phyloP scores from a whole-genome alignment of 2,888 invertebrate genomes.

The Eupeodes latifasciatus region DNA sequence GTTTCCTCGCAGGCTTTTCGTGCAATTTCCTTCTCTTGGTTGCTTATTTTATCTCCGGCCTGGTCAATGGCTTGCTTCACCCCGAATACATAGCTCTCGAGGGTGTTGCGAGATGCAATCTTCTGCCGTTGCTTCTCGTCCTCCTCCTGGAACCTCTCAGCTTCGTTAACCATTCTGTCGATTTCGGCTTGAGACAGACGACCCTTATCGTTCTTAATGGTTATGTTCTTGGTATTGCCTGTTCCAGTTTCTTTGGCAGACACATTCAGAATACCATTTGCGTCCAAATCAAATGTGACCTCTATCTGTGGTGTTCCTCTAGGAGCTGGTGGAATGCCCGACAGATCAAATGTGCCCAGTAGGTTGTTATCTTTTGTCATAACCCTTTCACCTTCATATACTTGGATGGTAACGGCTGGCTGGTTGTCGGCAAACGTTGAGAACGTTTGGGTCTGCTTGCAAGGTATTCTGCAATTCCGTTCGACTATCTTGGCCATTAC shows the following conservation, averaged over 20 bases:
- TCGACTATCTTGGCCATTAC: conserved; percentile 90
- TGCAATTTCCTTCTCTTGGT: conserved; percentile 88
- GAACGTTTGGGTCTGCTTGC: conserved; percentile 89
- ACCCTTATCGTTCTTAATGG: conserved; percentile 92
- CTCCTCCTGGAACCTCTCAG: conserved; percentile 88
- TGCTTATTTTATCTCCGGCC: conserved; percentile 86
- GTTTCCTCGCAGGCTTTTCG: conserved; percentile 87
- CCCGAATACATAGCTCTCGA: conserved; percentile 88
- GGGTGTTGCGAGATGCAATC: conserved; percentile 88
- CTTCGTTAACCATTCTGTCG: conserved; percentile 90
- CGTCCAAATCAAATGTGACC: conserved; percentile 91
- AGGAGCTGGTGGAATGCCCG: conserved; percentile 95
- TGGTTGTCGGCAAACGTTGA: conserved; percentile 92
- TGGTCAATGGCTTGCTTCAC: conserved; percentile 89
- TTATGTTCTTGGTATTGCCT: conserved; percentile 89
- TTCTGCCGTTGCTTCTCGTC: conserved; percentile 88
- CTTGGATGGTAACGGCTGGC: conserved; percentile 89
- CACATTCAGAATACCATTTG: conserved; percentile 96
- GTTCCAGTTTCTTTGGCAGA: conserved; percentile 88
- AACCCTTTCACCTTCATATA: conserved; percentile 90
- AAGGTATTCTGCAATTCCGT: conserved; percentile 88
- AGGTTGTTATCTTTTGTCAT: conserved; percentile 97
- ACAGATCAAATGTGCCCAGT: conserved; percentile 96
- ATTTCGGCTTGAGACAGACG: conserved; percentile 91
- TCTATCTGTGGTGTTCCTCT: conserved; percentile 93